Conservation (phyloP, 35 echinoderm and acorn worm genomes). For the Ptychodera flava region DNA sequence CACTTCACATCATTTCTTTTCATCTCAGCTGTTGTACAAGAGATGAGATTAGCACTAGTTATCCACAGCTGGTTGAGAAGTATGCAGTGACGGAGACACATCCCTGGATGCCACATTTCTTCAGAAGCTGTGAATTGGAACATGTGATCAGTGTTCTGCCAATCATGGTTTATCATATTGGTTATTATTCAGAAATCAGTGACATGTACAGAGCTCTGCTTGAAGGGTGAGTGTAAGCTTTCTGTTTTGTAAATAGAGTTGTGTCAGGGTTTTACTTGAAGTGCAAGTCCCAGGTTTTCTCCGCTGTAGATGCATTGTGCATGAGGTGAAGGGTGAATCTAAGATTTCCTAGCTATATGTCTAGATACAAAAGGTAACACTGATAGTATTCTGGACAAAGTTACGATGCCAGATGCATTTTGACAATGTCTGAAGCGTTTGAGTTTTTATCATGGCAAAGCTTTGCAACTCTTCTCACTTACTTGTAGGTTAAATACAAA, state of each 20-base stretch:
- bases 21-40: constrained; percentile 48
- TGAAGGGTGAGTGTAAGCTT: constrained; percentile 62
- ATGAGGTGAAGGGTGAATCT: constrained; percentile 17
- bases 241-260: constrained; percentile 11
- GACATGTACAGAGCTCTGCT: constrained; percentile 63
- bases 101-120: constrained; percentile 50
- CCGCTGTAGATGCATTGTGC: constrained; percentile 16
- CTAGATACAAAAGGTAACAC: background rate
- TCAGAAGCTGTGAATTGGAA: constrained; percentile 38
- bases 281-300: too few species aligned
- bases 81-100: constrained; percentile 63
- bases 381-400: too few species aligned
- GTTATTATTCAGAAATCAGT: constrained; percentile 51
- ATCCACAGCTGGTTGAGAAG: constrained; percentile 54
- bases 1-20: too few species aligned
- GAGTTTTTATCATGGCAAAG: too few species aligned
- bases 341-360: constrained; percentile 6
- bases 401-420: too few species aligned
- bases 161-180: constrained; percentile 42
- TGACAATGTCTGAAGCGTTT: too few species aligned
- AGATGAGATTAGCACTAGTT: constrained; percentile 27
- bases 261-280: too few species aligned
- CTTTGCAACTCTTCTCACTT: background rate
- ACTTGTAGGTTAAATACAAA: constrained; percentile 11
- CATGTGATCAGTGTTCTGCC: constrained; percentile 39